A percentile compares a stretch with the other conserved stretches of the same genome.
Conservation (phyloP, 2,888 invertebrate species). For the Scaptomyza flava region DNA sequence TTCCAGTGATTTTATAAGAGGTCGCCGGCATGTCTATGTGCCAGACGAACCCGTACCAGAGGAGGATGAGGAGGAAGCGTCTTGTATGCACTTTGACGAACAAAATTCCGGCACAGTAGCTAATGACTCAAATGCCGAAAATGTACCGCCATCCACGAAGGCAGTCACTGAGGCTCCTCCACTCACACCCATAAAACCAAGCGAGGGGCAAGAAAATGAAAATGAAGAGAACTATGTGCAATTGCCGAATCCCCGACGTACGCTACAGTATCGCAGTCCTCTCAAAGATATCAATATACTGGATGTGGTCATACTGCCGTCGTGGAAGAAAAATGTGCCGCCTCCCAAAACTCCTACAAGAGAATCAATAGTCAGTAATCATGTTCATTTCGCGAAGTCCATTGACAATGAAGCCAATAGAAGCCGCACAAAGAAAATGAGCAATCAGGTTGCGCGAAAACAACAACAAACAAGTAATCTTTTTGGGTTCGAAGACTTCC, state of each 20-base stretch:
- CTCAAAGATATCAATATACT: slow-evolving; percentile 81
- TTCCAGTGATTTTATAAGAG: slow-evolving; percentile 80
- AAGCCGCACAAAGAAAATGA: not conserved
- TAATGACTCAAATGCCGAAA: slow-evolving; percentile 81
- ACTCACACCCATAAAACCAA: not conserved
- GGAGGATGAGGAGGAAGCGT: slow-evolving; percentile 6
- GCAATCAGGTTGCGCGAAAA: not conserved
- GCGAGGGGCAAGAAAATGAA: slow-evolving; percentile 47
- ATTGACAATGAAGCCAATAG: slow-evolving; percentile 6
- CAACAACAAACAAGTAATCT: slow-evolving; percentile 38
- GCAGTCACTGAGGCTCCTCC: not conserved
- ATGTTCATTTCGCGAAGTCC: slow-evolving; percentile 2
- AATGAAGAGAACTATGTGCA: slow-evolving; percentile 62
- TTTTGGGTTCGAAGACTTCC: slow-evolving; percentile 80
- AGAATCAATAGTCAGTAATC: slow-evolving; percentile 5
- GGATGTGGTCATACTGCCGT: slow-evolving; percentile 77
- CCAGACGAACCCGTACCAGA: slow-evolving; percentile 36
- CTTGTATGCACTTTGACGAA: slow-evolving; percentile 4
- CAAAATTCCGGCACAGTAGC: not conserved
- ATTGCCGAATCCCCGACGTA: slow-evolving; percentile 72
- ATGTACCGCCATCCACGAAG: slow-evolving; percentile 66
- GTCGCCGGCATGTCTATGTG: slow-evolving; percentile 55
- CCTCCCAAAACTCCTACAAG: slow-evolving; percentile 20
- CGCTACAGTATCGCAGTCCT: slow-evolving; percentile 72
- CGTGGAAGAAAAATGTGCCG: slow-evolving; percentile 60